Conservation (phyloP, 2,797 vertebrate species). For the Echiichthys vipera region DNA sequence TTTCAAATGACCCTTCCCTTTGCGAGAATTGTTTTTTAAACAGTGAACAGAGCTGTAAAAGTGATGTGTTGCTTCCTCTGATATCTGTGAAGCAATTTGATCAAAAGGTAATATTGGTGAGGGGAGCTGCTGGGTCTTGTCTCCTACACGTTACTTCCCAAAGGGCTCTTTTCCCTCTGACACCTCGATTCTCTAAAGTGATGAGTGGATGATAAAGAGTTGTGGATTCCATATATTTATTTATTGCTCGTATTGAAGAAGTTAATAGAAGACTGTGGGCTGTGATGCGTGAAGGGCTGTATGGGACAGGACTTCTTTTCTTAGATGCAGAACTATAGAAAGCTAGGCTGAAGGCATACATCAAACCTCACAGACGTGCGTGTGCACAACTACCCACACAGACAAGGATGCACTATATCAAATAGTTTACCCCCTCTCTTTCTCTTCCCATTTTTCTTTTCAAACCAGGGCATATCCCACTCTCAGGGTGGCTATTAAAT, state of each 20-base stretch:
- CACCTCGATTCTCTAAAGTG: slow-evolving; percentile 62
- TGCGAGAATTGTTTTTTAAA: slow-evolving; percentile 68
- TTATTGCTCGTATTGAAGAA: slow-evolving; percentile 73
- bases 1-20: slow-evolving; percentile 75
- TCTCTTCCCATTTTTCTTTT: slow-evolving; percentile 55
- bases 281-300: slow-evolving; percentile 73
- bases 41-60: slow-evolving; percentile 70
- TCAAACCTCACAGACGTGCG: slow-evolving; percentile 51
- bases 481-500: slow-evolving; percentile 63
- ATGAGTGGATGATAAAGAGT: slow-evolving; percentile 75
- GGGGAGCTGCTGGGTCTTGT: slow-evolving; percentile 48
- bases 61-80: slow-evolving; percentile 72
- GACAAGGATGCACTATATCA: slow-evolving; percentile 59
- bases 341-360: slow-evolving; percentile 56
- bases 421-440: slow-evolving; percentile 57
- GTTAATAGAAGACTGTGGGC: slow-evolving; percentile 69
- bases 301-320: slow-evolving; percentile 58
- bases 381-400: slow-evolving; percentile 38
- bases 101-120: slow-evolving; percentile 72
- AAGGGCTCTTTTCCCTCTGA: slow-evolving; percentile 56
- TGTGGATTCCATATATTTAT: slow-evolving; percentile 78
- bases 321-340: slow-evolving; percentile 56
- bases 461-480: slow-evolving; percentile 63
- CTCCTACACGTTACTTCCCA: slow-evolving; percentile 49
- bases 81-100: slow-evolving; percentile 69